Conservation (phyloP, 1,140 invertebrate genomes). For the Dinothrombium tinctorium region DNA sequence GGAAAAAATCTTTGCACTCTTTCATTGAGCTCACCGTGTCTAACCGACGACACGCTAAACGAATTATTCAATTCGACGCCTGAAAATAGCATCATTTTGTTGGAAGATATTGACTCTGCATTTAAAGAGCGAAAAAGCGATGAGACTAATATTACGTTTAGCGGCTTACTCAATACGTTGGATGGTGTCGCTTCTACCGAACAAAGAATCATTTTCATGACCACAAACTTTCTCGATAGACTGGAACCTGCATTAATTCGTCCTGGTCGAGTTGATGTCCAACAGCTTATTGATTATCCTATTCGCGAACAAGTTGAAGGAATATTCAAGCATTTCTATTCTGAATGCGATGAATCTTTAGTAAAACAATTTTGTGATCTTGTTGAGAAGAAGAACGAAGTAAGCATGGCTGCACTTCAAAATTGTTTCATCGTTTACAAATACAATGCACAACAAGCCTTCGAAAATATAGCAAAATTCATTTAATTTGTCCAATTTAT, state of each 20-base stretch:
- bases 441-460: conserved; percentile 22
- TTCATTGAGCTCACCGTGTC: conserved; percentile 76
- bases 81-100: conserved; percentile 66
- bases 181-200: conserved; percentile 98
- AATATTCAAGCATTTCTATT: conserved; percentile 82
- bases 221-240: conserved; percentile 90
- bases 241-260: conserved; percentile 87
- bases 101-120: conserved; percentile 95
- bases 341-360: conserved; percentile 29
- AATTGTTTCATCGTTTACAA: conserved; percentile 74
- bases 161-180: conserved; percentile 85
- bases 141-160: conserved; percentile 72
- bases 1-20: conserved; percentile 89
- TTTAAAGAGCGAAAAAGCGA: conserved; percentile 69
- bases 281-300: conserved; percentile 75
- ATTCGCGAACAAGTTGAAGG: conserved; percentile 47
- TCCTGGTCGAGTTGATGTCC: conserved; percentile 83
- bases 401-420: conserved; percentile 81
- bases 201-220: conserved; percentile 95
- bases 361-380: conserved; percentile 37
- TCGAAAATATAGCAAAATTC: conserved; percentile 2
- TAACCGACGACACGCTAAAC: conserved; percentile 86
- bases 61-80: conserved; percentile 74
- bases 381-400: conserved; percentile 27
- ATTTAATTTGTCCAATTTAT: too few species aligned